These are phyloP conservation scores for Canis aureus DNA, from an alignment of 2,113 vertebrate species.

Conservation along the genomic window DNA sequence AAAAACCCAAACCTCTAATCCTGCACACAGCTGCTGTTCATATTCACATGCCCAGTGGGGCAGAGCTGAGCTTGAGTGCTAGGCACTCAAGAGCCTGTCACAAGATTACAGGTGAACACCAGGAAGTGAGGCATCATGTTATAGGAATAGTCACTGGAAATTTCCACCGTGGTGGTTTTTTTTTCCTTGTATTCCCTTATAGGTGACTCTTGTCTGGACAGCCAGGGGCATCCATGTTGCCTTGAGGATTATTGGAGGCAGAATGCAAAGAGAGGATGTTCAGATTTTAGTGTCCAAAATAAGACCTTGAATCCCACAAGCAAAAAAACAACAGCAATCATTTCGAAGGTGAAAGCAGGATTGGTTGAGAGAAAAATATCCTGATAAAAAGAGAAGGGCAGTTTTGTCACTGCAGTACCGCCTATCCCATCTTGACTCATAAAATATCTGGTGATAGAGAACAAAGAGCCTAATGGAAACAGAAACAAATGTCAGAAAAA, in stretches of 20 bases:
- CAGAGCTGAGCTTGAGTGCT: not conserved
- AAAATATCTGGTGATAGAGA: not conserved
- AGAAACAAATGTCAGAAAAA: not conserved
- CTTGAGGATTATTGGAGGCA: not conserved
- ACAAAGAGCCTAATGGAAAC: slow-evolving; percentile 5
- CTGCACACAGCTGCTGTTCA: slow-evolving; percentile 5
- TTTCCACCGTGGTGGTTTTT: not conserved
- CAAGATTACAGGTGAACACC: not conserved
- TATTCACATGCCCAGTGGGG: not conserved
- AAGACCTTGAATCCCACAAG: not conserved
- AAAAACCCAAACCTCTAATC: not conserved
- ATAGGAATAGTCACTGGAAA: not conserved
- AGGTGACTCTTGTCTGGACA: not conserved
- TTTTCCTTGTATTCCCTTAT: not conserved
- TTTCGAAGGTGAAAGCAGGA: slow-evolving; percentile 7
- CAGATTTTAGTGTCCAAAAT: slow-evolving; percentile 12
- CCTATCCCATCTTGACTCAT: not conserved
- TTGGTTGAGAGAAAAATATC: not conserved
- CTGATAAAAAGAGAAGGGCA: not conserved
- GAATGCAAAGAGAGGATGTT: not conserved
- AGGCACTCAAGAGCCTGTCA: not conserved
- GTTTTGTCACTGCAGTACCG: not conserved
- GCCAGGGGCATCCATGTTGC: not conserved
- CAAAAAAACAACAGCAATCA: not conserved
- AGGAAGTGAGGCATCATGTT: not conserved